These are phyloP conservation scores for Limnephilus marmoratus DNA, from an alignment of 2,888 invertebrate genomes.

Conservation along the genomic window DNA sequence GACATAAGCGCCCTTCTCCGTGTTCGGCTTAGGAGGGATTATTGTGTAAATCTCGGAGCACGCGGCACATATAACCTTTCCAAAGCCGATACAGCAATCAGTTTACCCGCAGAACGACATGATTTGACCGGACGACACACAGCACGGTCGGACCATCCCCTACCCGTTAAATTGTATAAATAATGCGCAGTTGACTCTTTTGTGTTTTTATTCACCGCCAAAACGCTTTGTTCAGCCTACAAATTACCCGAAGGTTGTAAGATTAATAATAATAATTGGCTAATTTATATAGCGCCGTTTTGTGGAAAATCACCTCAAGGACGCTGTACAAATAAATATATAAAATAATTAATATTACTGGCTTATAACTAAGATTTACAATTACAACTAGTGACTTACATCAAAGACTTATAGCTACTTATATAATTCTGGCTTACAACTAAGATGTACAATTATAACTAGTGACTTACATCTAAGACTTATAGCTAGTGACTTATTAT, in stretches of 20 bases:
- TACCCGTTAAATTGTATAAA: slow-evolving; percentile 30
- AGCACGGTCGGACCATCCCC: not conserved
- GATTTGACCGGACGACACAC: slow-evolving; percentile 53
- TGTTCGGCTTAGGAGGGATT: slow-evolving; percentile 62
- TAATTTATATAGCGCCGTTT: no score
- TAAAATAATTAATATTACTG: no score
- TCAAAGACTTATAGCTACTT: no score
- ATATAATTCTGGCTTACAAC: no score
- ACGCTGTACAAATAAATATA: no score
- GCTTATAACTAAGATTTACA: no score
- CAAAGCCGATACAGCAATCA: slow-evolving; percentile 62
- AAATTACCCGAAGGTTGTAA: not conserved
- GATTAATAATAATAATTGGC: no score
- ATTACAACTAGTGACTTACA: no score
- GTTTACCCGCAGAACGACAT: slow-evolving; percentile 60
- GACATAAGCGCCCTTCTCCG: slow-evolving; percentile 42
- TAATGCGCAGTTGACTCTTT: not conserved
- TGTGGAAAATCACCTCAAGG: no score
- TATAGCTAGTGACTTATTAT: no score
- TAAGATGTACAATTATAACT: no score
- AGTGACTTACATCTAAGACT: no score
- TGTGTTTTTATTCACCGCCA: slow-evolving; percentile 9
- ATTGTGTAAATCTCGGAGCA: slow-evolving; percentile 59
- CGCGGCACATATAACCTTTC: slow-evolving; percentile 52
- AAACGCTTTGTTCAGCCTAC: not conserved